Percentiles rank a stretch among this genome's conserved stretches.
Conservation (phyloP, 1,140 invertebrate genomes). For the Acromyrmex echinatior region DNA sequence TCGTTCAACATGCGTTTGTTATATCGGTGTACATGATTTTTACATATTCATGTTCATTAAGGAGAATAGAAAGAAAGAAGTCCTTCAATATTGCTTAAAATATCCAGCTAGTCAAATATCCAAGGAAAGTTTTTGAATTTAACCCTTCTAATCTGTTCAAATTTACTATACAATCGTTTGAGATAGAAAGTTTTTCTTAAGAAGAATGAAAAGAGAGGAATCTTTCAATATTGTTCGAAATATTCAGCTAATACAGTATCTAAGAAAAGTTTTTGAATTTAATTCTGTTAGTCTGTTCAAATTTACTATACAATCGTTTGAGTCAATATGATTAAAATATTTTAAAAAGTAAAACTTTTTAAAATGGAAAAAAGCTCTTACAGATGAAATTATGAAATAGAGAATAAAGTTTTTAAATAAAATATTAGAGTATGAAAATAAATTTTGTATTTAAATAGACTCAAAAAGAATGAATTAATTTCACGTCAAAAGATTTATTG, state of each 20-base stretch:
- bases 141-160: too few relatives aligned
- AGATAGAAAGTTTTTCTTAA: too few relatives aligned
- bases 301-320: too few relatives aligned
- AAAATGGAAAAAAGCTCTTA: too few relatives aligned
- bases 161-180: too few relatives aligned
- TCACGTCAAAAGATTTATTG: not conserved
- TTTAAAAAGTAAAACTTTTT: too few relatives aligned
- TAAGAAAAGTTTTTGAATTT: not conserved
- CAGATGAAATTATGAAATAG: too few relatives aligned
- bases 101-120: not conserved
- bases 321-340: too few relatives aligned
- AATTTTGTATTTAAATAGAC: too few relatives aligned
- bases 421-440: too few relatives aligned
- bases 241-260: not conserved
- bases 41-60: not conserved
- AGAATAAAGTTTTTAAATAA: too few relatives aligned
- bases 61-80: not conserved
- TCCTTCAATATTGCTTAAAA: not conserved
- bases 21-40: not conserved
- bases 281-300: too few relatives aligned
- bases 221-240: not conserved
- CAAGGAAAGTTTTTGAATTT: not conserved
- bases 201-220: not conserved
- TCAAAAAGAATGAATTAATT: not conserved
- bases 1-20: not conserved